A percentile compares a stretch with the other conserved stretches of the same genome.
These are phyloP conservation scores for Agrochola circellaris DNA, from an alignment of 2,888 invertebrate species.

Conservation along the genomic window DNA sequence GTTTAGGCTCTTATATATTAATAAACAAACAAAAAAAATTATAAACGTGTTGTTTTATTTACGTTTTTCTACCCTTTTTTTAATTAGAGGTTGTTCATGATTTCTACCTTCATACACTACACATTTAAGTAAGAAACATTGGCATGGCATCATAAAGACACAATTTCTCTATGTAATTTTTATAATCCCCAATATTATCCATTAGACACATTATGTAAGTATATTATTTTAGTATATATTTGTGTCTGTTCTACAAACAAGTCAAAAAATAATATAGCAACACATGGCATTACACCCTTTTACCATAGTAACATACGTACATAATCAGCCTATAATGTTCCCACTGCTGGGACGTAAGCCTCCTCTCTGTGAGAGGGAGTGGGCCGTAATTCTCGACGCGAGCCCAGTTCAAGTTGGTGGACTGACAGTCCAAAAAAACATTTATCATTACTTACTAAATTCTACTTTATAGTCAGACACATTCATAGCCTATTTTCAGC, in stretches of 20 bases:
- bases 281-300: neutral
- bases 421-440: no score
- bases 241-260: neutral
- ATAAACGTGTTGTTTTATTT: conserved; percentile 22
- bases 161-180: conserved; percentile 15
- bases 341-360: no score
- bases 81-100: no score
- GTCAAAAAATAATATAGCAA: neutral
- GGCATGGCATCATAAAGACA: neutral
- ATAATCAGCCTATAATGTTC: no score
- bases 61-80: neutral
- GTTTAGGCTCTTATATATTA: neutral
- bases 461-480: neutral
- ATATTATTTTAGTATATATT: neutral
- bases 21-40: conserved; percentile 38
- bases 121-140: neutral
- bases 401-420: no score
- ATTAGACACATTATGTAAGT: conserved; percentile 2
- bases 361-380: no score
- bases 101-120: neutral
- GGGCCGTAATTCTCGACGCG: no score
- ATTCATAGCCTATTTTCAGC: neutral
- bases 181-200: conserved; percentile 9
- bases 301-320: neutral
- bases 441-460: neutral